Evolutionary conservation across 2,113 vertebrate genomes (phyloP).

Genomic region (Pluvianellus socialis): DNA sequence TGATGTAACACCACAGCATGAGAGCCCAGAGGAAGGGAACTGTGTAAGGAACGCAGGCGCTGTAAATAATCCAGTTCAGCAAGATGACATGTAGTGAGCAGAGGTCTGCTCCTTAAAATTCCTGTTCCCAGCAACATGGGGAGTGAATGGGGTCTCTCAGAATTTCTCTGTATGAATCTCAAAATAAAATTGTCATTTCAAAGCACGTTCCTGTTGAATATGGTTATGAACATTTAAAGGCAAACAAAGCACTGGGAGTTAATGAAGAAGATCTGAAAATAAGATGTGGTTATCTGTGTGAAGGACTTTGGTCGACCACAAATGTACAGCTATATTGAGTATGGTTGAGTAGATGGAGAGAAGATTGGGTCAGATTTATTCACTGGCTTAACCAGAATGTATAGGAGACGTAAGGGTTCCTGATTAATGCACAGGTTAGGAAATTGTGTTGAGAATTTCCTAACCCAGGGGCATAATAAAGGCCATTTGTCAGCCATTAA

Average conservation of each 20-base stretch:
- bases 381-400: not conserved
- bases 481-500: not conserved
- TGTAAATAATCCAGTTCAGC: not conserved
- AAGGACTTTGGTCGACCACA: not conserved
- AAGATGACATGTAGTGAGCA: accelerated
- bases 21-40: not conserved
- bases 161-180: not conserved
- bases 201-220: not conserved
- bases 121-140: not conserved
- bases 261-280: not conserved
- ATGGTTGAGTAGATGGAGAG: not conserved
- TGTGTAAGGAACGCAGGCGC: not conserved
- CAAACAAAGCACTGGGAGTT: not conserved
- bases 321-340: not conserved
- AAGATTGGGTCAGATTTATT: not conserved
- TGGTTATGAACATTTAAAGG: not conserved
- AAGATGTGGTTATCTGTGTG: not conserved
- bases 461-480: not conserved
- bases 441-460: not conserved
- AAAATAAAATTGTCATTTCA: not conserved
- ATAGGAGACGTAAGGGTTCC: not conserved
- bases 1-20: not conserved
- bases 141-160: not conserved
- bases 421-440: not conserved
- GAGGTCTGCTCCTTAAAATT: not conserved